phyloP scores from a whole-genome alignment of 2,113 vertebrate genomes.

The Cyprinodon tularosa region DNA sequence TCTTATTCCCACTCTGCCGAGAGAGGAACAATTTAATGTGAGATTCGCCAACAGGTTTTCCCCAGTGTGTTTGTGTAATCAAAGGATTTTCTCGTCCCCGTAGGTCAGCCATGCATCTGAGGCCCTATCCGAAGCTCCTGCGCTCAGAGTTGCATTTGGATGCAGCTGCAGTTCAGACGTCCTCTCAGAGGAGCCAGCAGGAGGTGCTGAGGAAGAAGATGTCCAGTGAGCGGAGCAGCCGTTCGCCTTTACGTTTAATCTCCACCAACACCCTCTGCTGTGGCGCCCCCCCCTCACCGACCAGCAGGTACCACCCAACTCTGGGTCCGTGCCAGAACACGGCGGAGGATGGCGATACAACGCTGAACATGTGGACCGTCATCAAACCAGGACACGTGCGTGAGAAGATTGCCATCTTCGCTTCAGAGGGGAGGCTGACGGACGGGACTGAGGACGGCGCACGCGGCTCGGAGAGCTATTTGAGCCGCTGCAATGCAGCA shows the following conservation, averaged over 20 bases:
- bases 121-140: slow-evolving; percentile 79
- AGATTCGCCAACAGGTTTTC: too few species aligned
- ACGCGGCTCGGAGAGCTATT: neutral
- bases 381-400: slow-evolving; percentile 95
- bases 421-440: slow-evolving; percentile 50
- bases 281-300: neutral
- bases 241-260: slow-evolving; percentile 80
- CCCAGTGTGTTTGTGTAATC: neutral
- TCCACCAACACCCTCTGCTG: slow-evolving; percentile 83
- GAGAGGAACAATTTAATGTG: too few species aligned
- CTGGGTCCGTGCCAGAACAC: slow-evolving; percentile 71
- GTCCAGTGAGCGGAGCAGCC: slow-evolving; percentile 63
- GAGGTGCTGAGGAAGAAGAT: slow-evolving; percentile 64
- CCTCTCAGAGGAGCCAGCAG: slow-evolving; percentile 70
- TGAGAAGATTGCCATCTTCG: slow-evolving; percentile 96
- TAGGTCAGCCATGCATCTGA: slow-evolving; percentile 93
- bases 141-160: slow-evolving; percentile 77
- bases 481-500: neutral
- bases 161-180: slow-evolving; percentile 65
- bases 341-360: slow-evolving; percentile 80
- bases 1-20: too few species aligned
- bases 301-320: slow-evolving; percentile 29
- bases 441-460: neutral
- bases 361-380: slow-evolving; percentile 88
- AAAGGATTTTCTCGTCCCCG: neutral